Percentiles rank a stretch among this genome's conserved stretches.
These are phyloP conservation scores for Dasyprocta punctata DNA, from an alignment of 2,113 vertebrate species.

Conservation along the genomic window DNA sequence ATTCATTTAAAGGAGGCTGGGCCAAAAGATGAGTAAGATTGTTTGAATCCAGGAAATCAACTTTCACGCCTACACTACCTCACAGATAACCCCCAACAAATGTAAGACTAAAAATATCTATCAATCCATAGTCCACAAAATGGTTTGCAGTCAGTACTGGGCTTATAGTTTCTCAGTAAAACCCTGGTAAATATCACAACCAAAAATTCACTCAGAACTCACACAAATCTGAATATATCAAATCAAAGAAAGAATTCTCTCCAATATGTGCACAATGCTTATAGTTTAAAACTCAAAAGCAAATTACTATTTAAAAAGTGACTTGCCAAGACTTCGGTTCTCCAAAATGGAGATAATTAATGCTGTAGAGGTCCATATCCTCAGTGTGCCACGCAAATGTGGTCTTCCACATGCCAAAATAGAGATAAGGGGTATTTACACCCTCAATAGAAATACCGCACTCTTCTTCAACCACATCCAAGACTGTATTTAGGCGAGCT, in stretches of 20 bases:
- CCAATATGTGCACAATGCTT: not conserved
- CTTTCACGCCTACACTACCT: not conserved
- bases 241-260: not conserved
- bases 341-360: slow-evolving; percentile 99
- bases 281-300: slow-evolving; percentile 50
- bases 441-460: slow-evolving; percentile 97
- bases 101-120: slow-evolving; percentile 7
- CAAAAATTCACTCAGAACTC: slow-evolving; percentile 29
- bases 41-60: slow-evolving; percentile 17
- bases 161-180: slow-evolving; percentile 16
- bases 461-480: slow-evolving; percentile 96
- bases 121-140: slow-evolving; percentile 3
- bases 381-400: slow-evolving; percentile 98
- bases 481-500: slow-evolving; percentile 94
- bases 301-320: slow-evolving; percentile 62
- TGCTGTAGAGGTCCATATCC: slow-evolving; percentile 99
- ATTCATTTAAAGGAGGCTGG: not conserved
- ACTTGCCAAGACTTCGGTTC: slow-evolving; percentile 98
- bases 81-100: not conserved
- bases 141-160: not conserved
- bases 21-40: not conserved
- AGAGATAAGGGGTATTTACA: slow-evolving; percentile 97
- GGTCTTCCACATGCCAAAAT: slow-evolving; percentile 99
- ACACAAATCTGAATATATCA: slow-evolving; percentile 50
- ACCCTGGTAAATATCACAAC: not conserved